A percentile compares a stretch with the other conserved stretches of the same genome.
phyloP scores from a whole-genome alignment of 1,140 invertebrate genomes.

The Tenebrio molitor region DNA sequence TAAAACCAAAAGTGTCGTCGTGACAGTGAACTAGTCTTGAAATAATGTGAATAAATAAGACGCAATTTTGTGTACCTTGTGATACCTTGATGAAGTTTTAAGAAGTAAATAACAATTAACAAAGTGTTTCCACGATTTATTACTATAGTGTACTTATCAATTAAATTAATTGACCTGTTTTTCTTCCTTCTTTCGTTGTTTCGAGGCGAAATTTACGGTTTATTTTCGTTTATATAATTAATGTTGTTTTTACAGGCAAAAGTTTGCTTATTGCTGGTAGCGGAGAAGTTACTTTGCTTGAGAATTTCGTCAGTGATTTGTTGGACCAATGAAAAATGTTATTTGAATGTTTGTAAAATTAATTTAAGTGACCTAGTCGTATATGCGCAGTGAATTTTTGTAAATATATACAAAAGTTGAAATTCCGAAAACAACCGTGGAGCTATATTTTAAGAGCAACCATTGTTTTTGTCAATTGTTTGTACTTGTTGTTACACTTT shows the following conservation, averaged over 20 bases:
- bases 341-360: slow-evolving; percentile 53
- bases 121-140: slow-evolving; percentile 45
- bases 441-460: slow-evolving; percentile 34
- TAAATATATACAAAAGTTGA: slow-evolving; percentile 44
- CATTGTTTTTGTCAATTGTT: slow-evolving; percentile 51
- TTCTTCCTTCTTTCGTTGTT: background rate
- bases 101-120: slow-evolving; percentile 42
- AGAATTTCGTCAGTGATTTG: slow-evolving; percentile 56
- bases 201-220: slow-evolving; percentile 33
- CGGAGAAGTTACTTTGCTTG: slow-evolving; percentile 48
- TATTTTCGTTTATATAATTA: slow-evolving; percentile 44
- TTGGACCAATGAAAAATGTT: slow-evolving; percentile 60
- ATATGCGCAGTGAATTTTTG: slow-evolving; percentile 47
- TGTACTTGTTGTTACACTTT: slow-evolving; percentile 48
- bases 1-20: slow-evolving; percentile 47
- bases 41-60: slow-evolving; percentile 54
- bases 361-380: slow-evolving; percentile 58
- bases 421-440: slow-evolving; percentile 15
- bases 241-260: slow-evolving; percentile 29
- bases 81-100: slow-evolving; percentile 61
- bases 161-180: slow-evolving; percentile 17
- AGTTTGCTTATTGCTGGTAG: slow-evolving; percentile 48
- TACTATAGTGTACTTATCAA: slow-evolving; percentile 41
- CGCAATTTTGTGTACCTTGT: slow-evolving; percentile 65
- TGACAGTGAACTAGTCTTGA: slow-evolving; percentile 35